phyloP scores from a whole-genome alignment of 2,797 vertebrate genomes.

The Pterois miles region DNA sequence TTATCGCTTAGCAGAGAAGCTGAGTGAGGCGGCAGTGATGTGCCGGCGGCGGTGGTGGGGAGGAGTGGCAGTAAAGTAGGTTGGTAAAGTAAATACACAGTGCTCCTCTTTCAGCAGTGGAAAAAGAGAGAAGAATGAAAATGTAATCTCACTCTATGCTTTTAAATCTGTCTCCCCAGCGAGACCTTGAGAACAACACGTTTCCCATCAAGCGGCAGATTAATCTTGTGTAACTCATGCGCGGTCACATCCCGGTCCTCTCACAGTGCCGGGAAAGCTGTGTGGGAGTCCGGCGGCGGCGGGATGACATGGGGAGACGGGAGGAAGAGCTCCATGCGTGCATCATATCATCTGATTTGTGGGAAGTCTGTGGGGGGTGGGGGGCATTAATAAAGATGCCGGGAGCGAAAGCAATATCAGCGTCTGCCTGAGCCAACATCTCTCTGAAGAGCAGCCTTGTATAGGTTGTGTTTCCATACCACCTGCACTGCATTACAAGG shows the following conservation, averaged over 20 bases:
- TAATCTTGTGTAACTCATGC: constrained; percentile 61
- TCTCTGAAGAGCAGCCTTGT: constrained; percentile 34
- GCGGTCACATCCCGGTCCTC: constrained; percentile 53
- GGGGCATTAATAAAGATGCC: constrained; percentile 54
- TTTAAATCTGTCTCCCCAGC: constrained; percentile 55
- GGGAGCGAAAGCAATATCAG: constrained; percentile 44
- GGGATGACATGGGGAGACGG: constrained; percentile 18
- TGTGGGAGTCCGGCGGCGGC: constrained; percentile 33
- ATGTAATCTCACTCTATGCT: constrained; percentile 59
- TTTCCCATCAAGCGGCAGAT: constrained; percentile 68
- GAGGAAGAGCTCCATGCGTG: constrained; percentile 29
- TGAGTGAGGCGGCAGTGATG: constrained; percentile 11
- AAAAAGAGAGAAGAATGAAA: constrained; percentile 63
- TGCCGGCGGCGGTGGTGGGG: neutral
- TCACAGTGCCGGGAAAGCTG: constrained; percentile 49
- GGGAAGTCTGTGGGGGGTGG: neutral
- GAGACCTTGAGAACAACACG: constrained; percentile 61
- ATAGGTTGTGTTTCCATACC: constrained; percentile 34
- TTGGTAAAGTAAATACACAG: constrained; percentile 71
- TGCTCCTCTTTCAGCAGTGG: constrained; percentile 50
- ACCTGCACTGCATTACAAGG: constrained; percentile 45
- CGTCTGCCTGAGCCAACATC: constrained; percentile 13
- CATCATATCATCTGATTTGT: constrained; percentile 61
- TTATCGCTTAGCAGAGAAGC: constrained; percentile 47
- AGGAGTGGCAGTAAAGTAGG: constrained; percentile 55